Conservation (phyloP, 1,140 invertebrate genomes). For the Aphis gossypii region DNA sequence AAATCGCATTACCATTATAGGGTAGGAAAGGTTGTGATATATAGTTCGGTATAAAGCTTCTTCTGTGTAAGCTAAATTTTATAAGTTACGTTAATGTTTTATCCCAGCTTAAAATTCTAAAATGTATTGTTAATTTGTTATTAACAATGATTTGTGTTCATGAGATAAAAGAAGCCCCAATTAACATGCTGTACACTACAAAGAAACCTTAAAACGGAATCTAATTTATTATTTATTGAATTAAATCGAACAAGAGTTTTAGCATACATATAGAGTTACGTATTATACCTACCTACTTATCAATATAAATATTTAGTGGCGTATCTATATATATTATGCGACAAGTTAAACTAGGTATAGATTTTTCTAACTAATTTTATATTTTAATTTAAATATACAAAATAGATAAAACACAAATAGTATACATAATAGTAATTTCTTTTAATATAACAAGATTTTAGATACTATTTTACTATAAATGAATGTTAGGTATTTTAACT, state of each 20-base stretch:
- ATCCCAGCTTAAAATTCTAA: not conserved
- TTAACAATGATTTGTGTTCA: conserved; percentile 9
- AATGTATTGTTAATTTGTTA: conserved; percentile 35
- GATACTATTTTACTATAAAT: not conserved
- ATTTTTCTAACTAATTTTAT: not conserved
- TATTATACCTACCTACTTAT: conserved; percentile 2
- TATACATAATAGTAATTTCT: not conserved
- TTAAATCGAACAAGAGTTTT: conserved; percentile 20
- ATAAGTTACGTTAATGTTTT: conserved; percentile 32
- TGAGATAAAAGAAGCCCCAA: conserved; percentile 25
- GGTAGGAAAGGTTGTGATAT: not conserved
- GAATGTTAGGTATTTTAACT: not conserved
- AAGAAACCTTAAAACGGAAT: conserved; percentile 28
- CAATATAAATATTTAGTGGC: not conserved
- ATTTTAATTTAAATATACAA: not conserved
- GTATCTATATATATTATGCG: not conserved
- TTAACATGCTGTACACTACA: not conserved
- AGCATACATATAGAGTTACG: not conserved
- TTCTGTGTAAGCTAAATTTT: conserved; percentile 8
- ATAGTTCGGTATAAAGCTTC: not conserved
- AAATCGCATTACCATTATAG: not conserved
- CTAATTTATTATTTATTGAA: conserved; percentile 25
- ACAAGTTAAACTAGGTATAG: not conserved
- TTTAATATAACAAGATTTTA: not conserved
- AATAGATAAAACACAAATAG: not conserved